Evolutionary conservation across 1,140 invertebrate genomes (phyloP), one percentile per base, ranked within the genome.

Genomic region (Chironomus striatipennis): DNA sequence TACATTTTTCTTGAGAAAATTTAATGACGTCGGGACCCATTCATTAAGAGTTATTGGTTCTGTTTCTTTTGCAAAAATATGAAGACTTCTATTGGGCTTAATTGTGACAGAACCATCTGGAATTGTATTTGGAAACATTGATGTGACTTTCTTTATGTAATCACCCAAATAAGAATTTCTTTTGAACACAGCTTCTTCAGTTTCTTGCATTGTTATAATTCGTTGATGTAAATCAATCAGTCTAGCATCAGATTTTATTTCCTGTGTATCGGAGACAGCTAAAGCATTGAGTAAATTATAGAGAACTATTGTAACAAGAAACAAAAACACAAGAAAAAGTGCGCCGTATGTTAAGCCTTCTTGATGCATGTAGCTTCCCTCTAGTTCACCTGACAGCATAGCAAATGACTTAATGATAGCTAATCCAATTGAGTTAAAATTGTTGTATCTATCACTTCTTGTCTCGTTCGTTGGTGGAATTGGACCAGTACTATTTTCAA

Each of bases 321-420:
- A 91, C 2, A 93, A 88, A 76, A 93, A 94, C 1, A 91, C 80
- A 7, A 91, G 83, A 79, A 94, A 93, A 0, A 91, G 76, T 76
- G 90, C 89, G 77, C 90, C 91, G 20, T 87, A 86, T 8, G 88
- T 78, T 7, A 70, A 70, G 0, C 83, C 82, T n/a, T 87, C 82
- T 77, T 93, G 93, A 43, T 91, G 88, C 17, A 94, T 89, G n/a
- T 87, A 87, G 6, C 86, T 83, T 0, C 90, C 90, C 77, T 94
- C 91, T 77, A 93, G 91, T 81, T 94, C 92, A 9, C 92, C 92
- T 0, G 91, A 93, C 20, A 93, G 84, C 92, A 94, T 94, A 0
- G 93, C 89, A 18, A 92, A 88, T 0, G 91, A 93, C 83, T 93
- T 93, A 76, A 93, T 91, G 5, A 93, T 77, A 0, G 91, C 89